Percentiles rank a stretch among this genome's conserved stretches.
These are phyloP conservation scores for Psettodes erumei DNA, from an alignment of 2,113 vertebrate species.

Conservation along the genomic window DNA sequence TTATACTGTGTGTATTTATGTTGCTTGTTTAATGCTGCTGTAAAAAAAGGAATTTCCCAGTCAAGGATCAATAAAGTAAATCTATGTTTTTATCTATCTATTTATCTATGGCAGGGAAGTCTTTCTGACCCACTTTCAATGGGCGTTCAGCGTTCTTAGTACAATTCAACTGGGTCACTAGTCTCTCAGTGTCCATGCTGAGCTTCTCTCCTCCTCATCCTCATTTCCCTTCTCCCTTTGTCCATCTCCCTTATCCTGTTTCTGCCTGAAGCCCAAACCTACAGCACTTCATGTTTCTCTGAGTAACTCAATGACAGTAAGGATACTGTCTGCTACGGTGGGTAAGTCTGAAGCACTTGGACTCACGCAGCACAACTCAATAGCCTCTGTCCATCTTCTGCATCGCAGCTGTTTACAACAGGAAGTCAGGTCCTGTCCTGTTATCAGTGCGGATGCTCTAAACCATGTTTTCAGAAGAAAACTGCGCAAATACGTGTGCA, in stretches of 20 bases:
- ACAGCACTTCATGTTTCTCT: constrained; percentile 1
- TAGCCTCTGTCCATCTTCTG: background rate
- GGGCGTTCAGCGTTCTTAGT: constrained; percentile 2
- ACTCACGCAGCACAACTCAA: too few species aligned
- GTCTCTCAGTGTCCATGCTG: constrained; percentile 4
- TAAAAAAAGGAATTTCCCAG: too few species aligned
- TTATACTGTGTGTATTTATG: too few species aligned
- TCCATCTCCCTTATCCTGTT: background rate
- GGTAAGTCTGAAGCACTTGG: background rate
- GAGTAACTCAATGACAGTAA: constrained; percentile 31
- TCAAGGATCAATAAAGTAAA: too few species aligned
- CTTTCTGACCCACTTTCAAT: constrained; percentile 13
- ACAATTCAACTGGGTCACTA: constrained; percentile 26
- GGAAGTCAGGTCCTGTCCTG: too few species aligned
- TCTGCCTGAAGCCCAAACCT: background rate
- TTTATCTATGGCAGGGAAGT: constrained; percentile 40
- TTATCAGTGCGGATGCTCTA: too few species aligned
- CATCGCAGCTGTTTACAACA: too few species aligned
- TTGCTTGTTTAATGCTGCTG: too few species aligned
- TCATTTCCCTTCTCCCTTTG: background rate
- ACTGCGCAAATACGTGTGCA: too few species aligned
- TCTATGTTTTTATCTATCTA: too few species aligned
- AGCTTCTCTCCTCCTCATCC: background rate
- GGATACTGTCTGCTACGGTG: background rate
- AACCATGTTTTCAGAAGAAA: too few species aligned